Conservation (phyloP, 2,888 invertebrate species). For the Marasmarcha lunaedactyla region DNA sequence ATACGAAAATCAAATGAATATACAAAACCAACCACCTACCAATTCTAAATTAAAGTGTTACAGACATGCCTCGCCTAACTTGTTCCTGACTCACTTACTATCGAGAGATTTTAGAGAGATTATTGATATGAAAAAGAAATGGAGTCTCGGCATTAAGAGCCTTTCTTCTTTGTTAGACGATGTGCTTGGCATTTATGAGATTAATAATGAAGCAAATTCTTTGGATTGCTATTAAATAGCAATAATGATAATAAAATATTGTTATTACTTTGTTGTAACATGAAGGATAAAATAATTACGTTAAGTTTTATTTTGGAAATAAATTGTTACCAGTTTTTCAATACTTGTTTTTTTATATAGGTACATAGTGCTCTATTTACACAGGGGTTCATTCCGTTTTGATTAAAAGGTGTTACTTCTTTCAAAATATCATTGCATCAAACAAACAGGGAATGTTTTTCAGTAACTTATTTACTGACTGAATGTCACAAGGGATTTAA, state of each 20-base stretch:
- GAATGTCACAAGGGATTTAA: too few species aligned
- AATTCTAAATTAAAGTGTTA: conserved; percentile 32
- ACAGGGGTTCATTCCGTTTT: too few species aligned
- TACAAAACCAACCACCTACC: conserved; percentile 28
- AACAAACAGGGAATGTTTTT: too few species aligned
- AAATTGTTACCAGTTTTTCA: too few species aligned
- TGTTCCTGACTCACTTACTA: conserved; percentile 71
- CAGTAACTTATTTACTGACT: too few species aligned
- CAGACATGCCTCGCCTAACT: conserved; percentile 54
- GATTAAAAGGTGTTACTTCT: too few species aligned
- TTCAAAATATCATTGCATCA: too few species aligned
- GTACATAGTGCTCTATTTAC: too few species aligned
- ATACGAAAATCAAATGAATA: conserved; percentile 63
- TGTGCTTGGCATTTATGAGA: conserved; percentile 73
- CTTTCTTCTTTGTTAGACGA: conserved; percentile 81
- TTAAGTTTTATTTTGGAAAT: too few species aligned
- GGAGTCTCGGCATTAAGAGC: conserved; percentile 76
- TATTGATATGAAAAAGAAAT: conserved; percentile 72
- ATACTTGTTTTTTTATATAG: too few species aligned
- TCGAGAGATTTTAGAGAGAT: conserved; percentile 71
- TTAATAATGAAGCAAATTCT: conserved; percentile 63
- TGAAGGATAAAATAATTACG: too few species aligned
- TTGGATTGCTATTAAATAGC: conserved; percentile 77
- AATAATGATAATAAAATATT: background rate
- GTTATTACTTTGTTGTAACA: background rate